A percentile compares a stretch with the other conserved stretches of the same genome.
Evolutionary conservation across 1,140 invertebrate species (phyloP).

Genomic region (Acyrthosiphon pisum): DNA sequence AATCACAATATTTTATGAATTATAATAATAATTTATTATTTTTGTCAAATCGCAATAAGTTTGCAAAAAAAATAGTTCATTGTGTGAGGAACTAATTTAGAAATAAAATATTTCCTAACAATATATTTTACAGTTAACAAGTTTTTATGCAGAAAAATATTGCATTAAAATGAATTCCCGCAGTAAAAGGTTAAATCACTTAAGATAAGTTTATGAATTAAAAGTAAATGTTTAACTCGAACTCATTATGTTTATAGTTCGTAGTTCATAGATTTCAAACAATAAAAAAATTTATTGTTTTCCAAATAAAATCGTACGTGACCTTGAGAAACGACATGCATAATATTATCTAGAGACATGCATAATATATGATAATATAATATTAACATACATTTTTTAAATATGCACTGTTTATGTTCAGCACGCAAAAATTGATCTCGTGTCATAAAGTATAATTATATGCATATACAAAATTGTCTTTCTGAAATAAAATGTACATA

Average conservation of each 20-base stretch:
- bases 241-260: constrained; percentile 1
- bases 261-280: background rate
- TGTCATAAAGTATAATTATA: background rate
- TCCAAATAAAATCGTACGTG: background rate
- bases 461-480: background rate
- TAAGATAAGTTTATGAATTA: background rate
- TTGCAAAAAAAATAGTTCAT: background rate
- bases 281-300: background rate
- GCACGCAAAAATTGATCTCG: background rate
- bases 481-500: background rate
- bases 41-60: background rate
- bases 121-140: background rate
- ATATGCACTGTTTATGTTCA: background rate
- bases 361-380: background rate
- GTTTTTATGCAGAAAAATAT: background rate
- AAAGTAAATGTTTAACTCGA: background rate
- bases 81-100: background rate
- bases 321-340: background rate
- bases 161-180: background rate
- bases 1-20: background rate
- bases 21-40: background rate
- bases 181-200: background rate
- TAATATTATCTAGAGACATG: background rate
- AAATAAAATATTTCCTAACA: background rate
- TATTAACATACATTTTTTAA: background rate